These are phyloP conservation scores for Cheilosia vulpina DNA, from an alignment of 2,888 invertebrate genomes.

Conservation along the genomic window DNA sequence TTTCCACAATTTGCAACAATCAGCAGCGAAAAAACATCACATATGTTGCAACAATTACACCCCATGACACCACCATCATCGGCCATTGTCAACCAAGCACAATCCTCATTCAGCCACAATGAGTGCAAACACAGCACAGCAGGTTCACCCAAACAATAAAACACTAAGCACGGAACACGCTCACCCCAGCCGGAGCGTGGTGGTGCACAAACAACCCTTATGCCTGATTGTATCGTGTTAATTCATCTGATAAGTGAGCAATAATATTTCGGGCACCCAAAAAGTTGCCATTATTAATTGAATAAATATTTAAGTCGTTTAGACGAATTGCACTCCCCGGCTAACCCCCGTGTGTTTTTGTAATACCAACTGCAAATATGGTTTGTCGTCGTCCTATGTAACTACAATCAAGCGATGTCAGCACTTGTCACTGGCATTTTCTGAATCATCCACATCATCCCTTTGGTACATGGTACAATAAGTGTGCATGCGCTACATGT, in stretches of 20 bases:
- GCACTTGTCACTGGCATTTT: slow-evolving; percentile 40
- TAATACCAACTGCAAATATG: slow-evolving; percentile 56
- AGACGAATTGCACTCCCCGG: slow-evolving; percentile 34
- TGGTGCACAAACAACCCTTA: slow-evolving; percentile 27
- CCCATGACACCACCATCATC: slow-evolving; percentile 51
- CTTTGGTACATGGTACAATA: slow-evolving; percentile 7
- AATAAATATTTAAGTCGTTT: slow-evolving; percentile 75
- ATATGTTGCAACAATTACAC: slow-evolving; percentile 79
- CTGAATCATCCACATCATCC: slow-evolving; percentile 13
- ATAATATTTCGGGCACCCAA: slow-evolving; percentile 78
- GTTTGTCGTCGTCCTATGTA: slow-evolving; percentile 6
- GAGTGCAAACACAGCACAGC: slow-evolving; percentile 73
- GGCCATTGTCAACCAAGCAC: slow-evolving; percentile 27
- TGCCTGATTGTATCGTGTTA: slow-evolving; percentile 77
- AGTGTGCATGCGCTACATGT: neutral
- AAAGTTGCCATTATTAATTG: slow-evolving; percentile 67
- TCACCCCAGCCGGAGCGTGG: neutral
- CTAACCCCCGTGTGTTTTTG: slow-evolving; percentile 1
- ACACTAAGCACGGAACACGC: neutral
- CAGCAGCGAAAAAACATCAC: slow-evolving; percentile 77
- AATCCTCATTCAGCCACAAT: slow-evolving; percentile 66
- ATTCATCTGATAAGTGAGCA: slow-evolving; percentile 82
- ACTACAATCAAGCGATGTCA: slow-evolving; percentile 41
- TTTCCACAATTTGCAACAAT: slow-evolving; percentile 66
- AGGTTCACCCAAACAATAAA: slow-evolving; percentile 68